Evolutionary conservation across 2,888 invertebrate genomes (phyloP).

Genomic region (Taphrorychus bicolor): DNA sequence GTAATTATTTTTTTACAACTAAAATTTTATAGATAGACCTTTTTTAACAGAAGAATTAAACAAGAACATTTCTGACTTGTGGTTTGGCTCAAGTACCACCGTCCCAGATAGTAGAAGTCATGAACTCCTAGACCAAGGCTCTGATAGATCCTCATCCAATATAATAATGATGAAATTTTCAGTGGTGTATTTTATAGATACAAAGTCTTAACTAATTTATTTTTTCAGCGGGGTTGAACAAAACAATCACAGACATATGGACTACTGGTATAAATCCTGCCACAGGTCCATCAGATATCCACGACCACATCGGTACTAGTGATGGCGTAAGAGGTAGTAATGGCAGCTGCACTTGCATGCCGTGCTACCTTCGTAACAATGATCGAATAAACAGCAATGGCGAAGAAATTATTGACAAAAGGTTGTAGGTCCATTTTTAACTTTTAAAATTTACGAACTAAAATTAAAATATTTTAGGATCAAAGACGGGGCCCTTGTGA

Average conservation of each 20-base stretch:
- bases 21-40: no score
- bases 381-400: conserved; percentile 76
- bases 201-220: background rate
- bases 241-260: conserved; percentile 31
- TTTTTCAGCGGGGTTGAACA: conserved; percentile 8
- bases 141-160: no score
- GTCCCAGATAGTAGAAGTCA: no score
- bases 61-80: no score
- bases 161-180: background rate
- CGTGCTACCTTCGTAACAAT: conserved; percentile 76
- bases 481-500: conserved; percentile 55
- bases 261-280: conserved; percentile 7
- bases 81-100: no score
- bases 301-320: conserved; percentile 31
- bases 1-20: no score
- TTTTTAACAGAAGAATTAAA: no score
- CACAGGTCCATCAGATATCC: conserved; percentile 39
- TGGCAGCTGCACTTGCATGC: conserved; percentile 73
- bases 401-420: conserved; percentile 76
- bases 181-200: background rate
- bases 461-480: conserved; percentile 37
- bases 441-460: background rate
- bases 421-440: conserved; percentile 58
- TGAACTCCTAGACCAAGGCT: no score
- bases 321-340: conserved; percentile 45